A percentile compares a stretch with the other conserved stretches of the same genome.
phyloP scores from a whole-genome alignment of 2,888 invertebrate species.

The Athalia cordata region DNA sequence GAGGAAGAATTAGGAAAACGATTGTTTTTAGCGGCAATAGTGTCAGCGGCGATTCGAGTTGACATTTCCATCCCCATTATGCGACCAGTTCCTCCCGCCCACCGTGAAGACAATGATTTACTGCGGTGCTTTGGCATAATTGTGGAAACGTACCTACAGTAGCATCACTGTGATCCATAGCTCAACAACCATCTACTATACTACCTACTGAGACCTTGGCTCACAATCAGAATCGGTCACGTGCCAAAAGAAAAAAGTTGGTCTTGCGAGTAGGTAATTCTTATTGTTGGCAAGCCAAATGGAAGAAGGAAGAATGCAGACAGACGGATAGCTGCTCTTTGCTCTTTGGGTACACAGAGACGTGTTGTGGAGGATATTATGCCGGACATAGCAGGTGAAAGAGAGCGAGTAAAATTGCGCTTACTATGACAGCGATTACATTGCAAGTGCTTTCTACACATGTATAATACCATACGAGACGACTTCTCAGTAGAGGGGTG shows the following conservation, averaged over 20 bases:
- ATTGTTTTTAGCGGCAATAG: too few relatives aligned
- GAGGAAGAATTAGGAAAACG: too few relatives aligned
- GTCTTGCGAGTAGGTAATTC: slow-evolving; percentile 18
- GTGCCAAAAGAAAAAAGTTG: slow-evolving; percentile 26
- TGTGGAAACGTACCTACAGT: slow-evolving; percentile 29
- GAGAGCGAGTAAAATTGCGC: too few relatives aligned
- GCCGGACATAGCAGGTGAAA: too few relatives aligned
- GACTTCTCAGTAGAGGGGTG: neutral
- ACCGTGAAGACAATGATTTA: neutral
- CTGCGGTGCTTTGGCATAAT: slow-evolving; percentile 10
- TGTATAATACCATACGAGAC: neutral
- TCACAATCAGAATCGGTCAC: slow-evolving; percentile 4
- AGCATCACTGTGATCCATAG: neutral
- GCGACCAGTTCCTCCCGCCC: too few relatives aligned
- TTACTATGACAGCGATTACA: neutral
- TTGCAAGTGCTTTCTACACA: neutral
- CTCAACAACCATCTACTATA: neutral
- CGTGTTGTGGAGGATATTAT: too few relatives aligned
- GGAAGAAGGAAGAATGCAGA: neutral
- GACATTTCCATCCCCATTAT: too few relatives aligned
- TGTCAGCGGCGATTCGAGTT: too few relatives aligned
- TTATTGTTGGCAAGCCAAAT: neutral
- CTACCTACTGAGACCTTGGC: slow-evolving; percentile 15
- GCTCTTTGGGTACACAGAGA: too few relatives aligned
- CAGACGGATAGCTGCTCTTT: too few relatives aligned